A percentile compares a stretch with the other conserved stretches of the same genome.
phyloP scores from a whole-genome alignment of 2,113 vertebrate species.

The Campylorhamphus procurvoides region DNA sequence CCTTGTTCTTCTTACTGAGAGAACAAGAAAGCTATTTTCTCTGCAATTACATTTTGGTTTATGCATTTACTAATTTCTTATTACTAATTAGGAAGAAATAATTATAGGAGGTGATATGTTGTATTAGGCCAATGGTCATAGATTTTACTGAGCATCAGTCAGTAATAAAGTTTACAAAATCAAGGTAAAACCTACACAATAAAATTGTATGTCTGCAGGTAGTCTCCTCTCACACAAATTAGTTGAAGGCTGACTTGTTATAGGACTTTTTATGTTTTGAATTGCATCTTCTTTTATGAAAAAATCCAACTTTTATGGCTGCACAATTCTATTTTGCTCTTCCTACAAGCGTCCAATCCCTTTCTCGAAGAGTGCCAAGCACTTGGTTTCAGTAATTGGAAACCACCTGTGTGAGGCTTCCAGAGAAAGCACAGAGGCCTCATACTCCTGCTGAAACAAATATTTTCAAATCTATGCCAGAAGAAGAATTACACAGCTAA shows the following conservation, averaged over 20 bases:
- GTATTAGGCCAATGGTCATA: background rate
- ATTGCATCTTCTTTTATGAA: background rate
- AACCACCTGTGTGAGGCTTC: background rate
- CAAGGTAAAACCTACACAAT: accelerated
- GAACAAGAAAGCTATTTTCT: background rate
- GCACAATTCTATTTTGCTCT: background rate
- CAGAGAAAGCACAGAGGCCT: background rate
- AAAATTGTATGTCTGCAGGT: background rate
- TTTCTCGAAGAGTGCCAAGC: background rate
- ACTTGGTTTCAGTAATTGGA: background rate
- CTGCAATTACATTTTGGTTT: background rate
- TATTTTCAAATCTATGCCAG: background rate
- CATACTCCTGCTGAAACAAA: background rate
- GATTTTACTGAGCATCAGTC: background rate
- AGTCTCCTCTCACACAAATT: background rate
- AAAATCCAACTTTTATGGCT: background rate
- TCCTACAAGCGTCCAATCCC: background rate
- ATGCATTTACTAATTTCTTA: background rate
- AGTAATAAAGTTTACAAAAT: background rate
- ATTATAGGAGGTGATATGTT: background rate
- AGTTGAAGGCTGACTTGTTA: background rate
- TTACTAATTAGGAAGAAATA: background rate
- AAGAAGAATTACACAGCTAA: background rate
- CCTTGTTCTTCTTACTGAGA: background rate
- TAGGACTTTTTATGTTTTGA: background rate